Percentiles rank a stretch among this genome's conserved stretches.
These are phyloP conservation scores for Pimephales promelas DNA, from an alignment of 2,113 vertebrate genomes.

Conservation along the genomic window DNA sequence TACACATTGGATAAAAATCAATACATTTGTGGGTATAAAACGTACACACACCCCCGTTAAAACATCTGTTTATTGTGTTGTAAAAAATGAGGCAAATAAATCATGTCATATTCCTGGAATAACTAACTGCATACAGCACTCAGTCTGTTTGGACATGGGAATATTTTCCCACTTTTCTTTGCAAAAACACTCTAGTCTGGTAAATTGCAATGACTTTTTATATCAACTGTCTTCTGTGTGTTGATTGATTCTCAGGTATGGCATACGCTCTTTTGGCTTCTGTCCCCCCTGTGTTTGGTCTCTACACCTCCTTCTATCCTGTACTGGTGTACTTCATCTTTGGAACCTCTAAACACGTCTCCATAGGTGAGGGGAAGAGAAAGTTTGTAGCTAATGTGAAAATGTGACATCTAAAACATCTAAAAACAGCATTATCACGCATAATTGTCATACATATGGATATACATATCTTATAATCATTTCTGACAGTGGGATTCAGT, in stretches of 20 bases:
- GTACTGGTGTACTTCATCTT: constrained; percentile 92
- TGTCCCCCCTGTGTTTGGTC: constrained; percentile 83
- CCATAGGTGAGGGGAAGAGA: constrained; percentile 80
- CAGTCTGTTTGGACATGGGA: no score
- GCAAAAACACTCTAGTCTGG: no score
- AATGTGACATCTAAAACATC: background rate
- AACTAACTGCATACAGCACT: no score
- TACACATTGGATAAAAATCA: background rate
- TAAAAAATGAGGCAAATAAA: no score
- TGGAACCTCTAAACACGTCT: constrained; percentile 92
- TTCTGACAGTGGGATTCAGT: background rate
- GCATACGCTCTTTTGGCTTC: constrained; percentile 92
- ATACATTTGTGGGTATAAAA: background rate
- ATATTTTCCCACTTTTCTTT: no score
- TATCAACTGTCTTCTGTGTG: no score
- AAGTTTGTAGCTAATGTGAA: no score
- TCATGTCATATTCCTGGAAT: no score
- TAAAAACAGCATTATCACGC: background rate
- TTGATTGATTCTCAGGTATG: constrained; percentile 76
- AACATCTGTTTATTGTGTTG: no score
- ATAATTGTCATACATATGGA: background rate
- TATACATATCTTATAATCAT: background rate
- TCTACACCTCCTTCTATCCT: constrained; percentile 91
- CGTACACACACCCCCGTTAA: no score
- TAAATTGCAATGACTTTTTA: no score